phyloP scores from a whole-genome alignment of 1,140 invertebrate genomes.

The Potamilus streckersoni region DNA sequence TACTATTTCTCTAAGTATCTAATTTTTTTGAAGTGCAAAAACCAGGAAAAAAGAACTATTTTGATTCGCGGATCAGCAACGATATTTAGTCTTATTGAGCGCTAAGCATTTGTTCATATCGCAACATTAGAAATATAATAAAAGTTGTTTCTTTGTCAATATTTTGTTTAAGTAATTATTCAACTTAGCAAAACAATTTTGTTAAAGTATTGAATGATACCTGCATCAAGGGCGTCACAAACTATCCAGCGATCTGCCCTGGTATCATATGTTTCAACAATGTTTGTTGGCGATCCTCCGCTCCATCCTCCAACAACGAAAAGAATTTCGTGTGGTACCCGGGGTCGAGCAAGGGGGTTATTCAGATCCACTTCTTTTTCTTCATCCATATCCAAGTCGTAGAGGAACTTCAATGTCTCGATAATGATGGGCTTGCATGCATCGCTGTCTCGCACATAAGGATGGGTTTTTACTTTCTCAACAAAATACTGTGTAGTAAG shows the following conservation, averaged over 20 bases:
- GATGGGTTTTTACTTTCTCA: slow-evolving; percentile 73
- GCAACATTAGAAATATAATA: no score
- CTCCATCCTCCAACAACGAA: slow-evolving; percentile 82
- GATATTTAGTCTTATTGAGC: no score
- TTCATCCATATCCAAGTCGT: slow-evolving; percentile 77
- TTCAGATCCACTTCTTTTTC: slow-evolving; percentile 48
- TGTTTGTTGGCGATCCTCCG: slow-evolving; percentile 77
- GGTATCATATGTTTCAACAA: slow-evolving; percentile 83
- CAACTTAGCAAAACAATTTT: neutral
- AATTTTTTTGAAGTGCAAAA: no score
- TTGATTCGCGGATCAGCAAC: no score
- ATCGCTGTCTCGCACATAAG: slow-evolving; percentile 76
- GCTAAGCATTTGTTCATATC: no score
- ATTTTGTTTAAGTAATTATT: slow-evolving; percentile 1
- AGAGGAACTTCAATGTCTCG: slow-evolving; percentile 79
- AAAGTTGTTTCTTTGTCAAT: no score
- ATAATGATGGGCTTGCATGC: slow-evolving; percentile 79
- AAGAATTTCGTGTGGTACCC: slow-evolving; percentile 63
- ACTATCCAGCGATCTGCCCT: slow-evolving; percentile 79
- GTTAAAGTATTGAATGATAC: slow-evolving; percentile 21
- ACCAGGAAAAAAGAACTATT: no score
- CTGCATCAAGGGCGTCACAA: slow-evolving; percentile 44
- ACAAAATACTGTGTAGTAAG: slow-evolving; percentile 85
- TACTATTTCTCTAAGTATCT: no score
- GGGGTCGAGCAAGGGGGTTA: slow-evolving; percentile 53